A percentile compares a stretch with the other conserved stretches of the same genome.
Conservation (phyloP, 2,113 vertebrate genomes). For the Myotis yumanensis region DNA sequence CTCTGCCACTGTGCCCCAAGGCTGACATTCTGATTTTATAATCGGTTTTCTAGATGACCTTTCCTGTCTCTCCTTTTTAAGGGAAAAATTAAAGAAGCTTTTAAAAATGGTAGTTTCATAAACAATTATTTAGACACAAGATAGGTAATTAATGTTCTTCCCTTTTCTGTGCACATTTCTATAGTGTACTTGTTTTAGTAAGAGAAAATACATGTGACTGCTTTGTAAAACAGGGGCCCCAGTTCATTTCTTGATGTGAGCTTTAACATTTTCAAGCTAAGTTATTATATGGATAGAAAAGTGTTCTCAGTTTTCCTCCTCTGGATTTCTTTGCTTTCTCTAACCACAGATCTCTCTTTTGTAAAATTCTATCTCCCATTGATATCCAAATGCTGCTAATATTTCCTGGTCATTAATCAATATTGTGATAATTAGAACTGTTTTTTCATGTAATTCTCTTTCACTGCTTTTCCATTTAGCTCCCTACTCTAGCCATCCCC, state of each 20-base stretch:
- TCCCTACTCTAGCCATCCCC: not conserved
- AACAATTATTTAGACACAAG: not conserved
- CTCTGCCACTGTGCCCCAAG: not conserved
- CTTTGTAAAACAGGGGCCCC: not conserved
- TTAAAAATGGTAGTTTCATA: not conserved
- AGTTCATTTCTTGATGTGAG: not conserved
- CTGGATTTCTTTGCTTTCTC: not conserved
- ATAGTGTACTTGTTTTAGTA: not conserved
- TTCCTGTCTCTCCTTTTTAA: not conserved
- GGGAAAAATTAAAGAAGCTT: not conserved
- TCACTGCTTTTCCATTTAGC: not conserved
- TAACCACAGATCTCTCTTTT: not conserved
- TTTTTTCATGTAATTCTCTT: not conserved
- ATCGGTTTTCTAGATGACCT: not conserved
- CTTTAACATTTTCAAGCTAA: slow-evolving; percentile 8
- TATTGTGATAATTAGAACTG: not conserved
- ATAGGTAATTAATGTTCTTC: not conserved
- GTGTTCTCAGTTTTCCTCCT: slow-evolving; percentile 30
- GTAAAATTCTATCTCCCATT: slow-evolving; percentile 1
- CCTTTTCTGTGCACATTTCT: not conserved
- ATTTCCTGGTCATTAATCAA: not conserved
- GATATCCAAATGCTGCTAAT: not conserved
- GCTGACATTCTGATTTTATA: not conserved
- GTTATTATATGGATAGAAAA: not conserved
- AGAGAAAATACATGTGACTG: not conserved